These are phyloP conservation scores for Drosophila hamatofila DNA, from an alignment of 2,888 invertebrate species.

Conservation along the genomic window DNA sequence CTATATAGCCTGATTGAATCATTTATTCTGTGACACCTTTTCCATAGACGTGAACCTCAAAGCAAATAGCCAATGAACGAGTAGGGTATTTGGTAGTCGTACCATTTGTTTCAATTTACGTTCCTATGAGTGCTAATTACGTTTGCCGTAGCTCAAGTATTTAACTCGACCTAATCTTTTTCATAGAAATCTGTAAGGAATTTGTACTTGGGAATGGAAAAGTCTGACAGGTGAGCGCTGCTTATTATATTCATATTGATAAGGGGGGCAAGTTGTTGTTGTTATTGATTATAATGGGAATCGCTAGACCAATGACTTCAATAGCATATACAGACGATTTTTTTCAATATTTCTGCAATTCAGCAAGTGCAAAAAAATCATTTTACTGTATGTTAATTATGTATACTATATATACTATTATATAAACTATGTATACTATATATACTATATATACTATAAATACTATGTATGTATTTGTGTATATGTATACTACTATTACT, in stretches of 20 bases:
- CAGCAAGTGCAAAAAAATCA: background rate
- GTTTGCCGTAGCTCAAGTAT: background rate
- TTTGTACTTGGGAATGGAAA: conserved; percentile 1
- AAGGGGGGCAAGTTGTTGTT: background rate
- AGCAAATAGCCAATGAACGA: too few species aligned
- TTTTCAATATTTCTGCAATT: background rate
- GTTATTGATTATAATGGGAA: background rate
- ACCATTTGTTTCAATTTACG: background rate
- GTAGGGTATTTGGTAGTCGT: background rate
- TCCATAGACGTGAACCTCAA: too few species aligned
- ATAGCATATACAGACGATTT: background rate
- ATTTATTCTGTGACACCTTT: too few species aligned
- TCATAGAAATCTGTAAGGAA: background rate
- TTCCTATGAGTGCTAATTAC: background rate
- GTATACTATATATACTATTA: background rate
- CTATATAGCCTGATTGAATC: too few species aligned
- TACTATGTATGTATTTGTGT: background rate
- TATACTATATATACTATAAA: background rate
- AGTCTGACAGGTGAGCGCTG: conserved; percentile 1
- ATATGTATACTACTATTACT: background rate
- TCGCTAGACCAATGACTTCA: background rate
- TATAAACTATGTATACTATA: background rate
- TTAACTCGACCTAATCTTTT: conserved; percentile 1
- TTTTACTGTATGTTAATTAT: background rate
- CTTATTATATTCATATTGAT: background rate